Percentiles rank a stretch among this genome's conserved stretches.
Conservation (phyloP, 2,113 vertebrate species). For the Callopanchax toddi region DNA sequence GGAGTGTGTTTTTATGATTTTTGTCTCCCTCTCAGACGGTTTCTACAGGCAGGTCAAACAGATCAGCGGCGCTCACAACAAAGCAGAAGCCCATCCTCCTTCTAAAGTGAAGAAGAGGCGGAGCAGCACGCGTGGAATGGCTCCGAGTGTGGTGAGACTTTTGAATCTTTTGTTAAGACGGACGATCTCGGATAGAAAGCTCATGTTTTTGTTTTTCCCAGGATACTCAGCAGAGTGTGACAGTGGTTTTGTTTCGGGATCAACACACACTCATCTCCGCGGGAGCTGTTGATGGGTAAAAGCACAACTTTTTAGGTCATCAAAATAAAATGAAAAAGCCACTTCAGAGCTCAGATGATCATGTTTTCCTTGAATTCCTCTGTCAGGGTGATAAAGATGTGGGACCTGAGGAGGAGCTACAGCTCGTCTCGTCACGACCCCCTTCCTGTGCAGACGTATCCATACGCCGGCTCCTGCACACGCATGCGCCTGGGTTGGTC, state of each 20-base stretch:
- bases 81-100: constrained; percentile 82
- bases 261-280: constrained; percentile 92
- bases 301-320: constrained; percentile 36
- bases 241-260: constrained; percentile 93
- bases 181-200: neutral
- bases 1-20: neutral
- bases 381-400: constrained; percentile 91
- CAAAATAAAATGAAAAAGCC: neutral
- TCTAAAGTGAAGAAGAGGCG: constrained; percentile 88
- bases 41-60: constrained; percentile 96
- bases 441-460: constrained; percentile 82
- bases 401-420: constrained; percentile 96
- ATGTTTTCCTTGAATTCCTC: constrained; percentile 7
- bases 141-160: constrained; percentile 90
- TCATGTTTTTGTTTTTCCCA: constrained; percentile 43
- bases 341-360: neutral
- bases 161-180: constrained; percentile 68
- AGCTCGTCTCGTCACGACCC: constrained; percentile 85
- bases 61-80: constrained; percentile 95
- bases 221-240: constrained; percentile 97
- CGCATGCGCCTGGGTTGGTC: constrained; percentile 88
- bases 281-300: constrained; percentile 97
- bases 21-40: constrained; percentile 82
- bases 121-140: constrained; percentile 82
- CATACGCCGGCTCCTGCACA: constrained; percentile 90